Base-by-base conservation (phyloP, 2,113 vertebrate genomes). In the Haliaeetus leucogaster region DNA sequence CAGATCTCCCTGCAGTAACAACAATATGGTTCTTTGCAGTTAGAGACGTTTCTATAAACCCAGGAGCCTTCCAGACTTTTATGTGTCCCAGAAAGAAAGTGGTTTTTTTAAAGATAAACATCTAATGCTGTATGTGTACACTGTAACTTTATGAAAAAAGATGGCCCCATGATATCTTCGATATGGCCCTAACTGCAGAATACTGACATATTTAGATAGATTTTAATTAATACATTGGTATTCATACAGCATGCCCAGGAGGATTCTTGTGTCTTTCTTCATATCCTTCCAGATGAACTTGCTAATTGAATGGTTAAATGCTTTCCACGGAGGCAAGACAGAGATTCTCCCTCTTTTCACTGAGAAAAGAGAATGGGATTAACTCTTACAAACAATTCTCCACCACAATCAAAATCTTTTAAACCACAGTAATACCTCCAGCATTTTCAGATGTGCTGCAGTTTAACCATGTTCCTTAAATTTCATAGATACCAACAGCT, bases 281-380 rank as follows among this genome's bases (percentile, higher is more conserved):
- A 72, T 66, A 15, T 65, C 53, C 48, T 95, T 95, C 70, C 66
- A 89, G 66, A 85, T 73, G 80, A 94, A 95, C 80, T 82, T 65
- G 68, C 58, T 95, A 95, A 97, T 68, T 87, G 91, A 86, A 95
- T 66, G 78, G 95, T 89, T 97, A 95, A 96, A 95, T 34, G 74
- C 45, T 89, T 77, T 66, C 78, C 91, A 91, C 13, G 8, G 78
- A 93, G 66, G 73, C 30, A 65, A 74, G 56, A n/a, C 3, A 68
- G 62, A 91, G 34, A 53, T 36, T 86, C 58, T 85, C 22, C 55
- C 71, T 47, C 52, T 92, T 77, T 74, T 82, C 59, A 56, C 16
- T 32, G 40, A 53, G 65, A 86, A 93, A 93, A 89, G 22, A 11
- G 40, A 90, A 79, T 1, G n/a, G 30, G 45, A 82, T 53, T 48